Percentiles rank a stretch among this genome's conserved stretches.
Evolutionary conservation across 2,113 vertebrate genomes (phyloP).

Genomic region (Neogobius melanostomus): DNA sequence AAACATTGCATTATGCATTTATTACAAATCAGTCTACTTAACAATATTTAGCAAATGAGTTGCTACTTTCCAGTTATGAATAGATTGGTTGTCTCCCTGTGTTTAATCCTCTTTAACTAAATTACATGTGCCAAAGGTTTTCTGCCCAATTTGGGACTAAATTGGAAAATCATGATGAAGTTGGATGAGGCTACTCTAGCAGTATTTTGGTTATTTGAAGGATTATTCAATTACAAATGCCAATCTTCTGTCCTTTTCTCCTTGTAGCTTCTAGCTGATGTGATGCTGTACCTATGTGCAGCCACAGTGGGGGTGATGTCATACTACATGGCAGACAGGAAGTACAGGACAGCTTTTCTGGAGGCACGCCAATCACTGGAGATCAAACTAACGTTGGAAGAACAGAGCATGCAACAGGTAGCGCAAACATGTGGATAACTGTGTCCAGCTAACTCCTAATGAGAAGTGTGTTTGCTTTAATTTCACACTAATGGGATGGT

Average conservation of each 20-base stretch:
- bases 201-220: too few relatives aligned
- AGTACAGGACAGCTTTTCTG: constrained; percentile 92
- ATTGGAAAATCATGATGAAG: too few relatives aligned
- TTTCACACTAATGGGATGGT: constrained; percentile 46
- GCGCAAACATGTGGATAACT: not conserved
- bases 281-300: constrained; percentile 87
- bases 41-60: not conserved
- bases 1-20: not conserved
- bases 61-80: not conserved
- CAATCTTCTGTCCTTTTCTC: not conserved
- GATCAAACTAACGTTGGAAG: constrained; percentile 93
- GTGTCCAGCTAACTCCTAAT: constrained; percentile 43
- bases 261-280: constrained; percentile 85
- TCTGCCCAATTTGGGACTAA: too few relatives aligned
- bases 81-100: not conserved
- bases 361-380: constrained; percentile 94
- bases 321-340: constrained; percentile 94
- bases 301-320: constrained; percentile 87
- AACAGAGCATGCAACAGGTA: constrained; percentile 95
- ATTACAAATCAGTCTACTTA: not conserved
- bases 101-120: not conserved
- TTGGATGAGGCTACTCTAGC: too few relatives aligned
- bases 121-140: too few relatives aligned
- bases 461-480: constrained; percentile 50
- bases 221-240: too few relatives aligned